Evolutionary conservation across 1,140 invertebrate genomes (phyloP).

Genomic region (Pectinophora gossypiella): DNA sequence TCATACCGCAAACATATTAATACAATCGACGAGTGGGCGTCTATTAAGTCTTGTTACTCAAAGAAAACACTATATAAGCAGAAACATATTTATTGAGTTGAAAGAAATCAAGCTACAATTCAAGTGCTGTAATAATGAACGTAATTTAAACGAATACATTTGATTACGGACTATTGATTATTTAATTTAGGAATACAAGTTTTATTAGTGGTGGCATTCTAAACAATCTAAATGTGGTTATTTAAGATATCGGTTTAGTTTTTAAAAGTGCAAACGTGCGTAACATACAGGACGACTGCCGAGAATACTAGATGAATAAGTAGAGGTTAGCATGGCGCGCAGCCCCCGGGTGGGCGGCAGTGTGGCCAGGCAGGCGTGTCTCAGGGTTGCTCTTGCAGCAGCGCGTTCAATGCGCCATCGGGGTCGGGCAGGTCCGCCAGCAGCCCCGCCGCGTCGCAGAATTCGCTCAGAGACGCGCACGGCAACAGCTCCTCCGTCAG

Average conservation of each 20-base stretch:
- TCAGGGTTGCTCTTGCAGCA: conserved; percentile 48
- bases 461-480: conserved; percentile 92
- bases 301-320: too few species aligned
- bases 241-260: too few species aligned
- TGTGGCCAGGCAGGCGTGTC: not conserved
- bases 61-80: conserved; percentile 15
- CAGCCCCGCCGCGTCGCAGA: conserved; percentile 89
- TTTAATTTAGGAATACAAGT: too few species aligned
- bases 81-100: conserved; percentile 34
- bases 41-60: not conserved
- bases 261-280: too few species aligned
- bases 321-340: not conserved
- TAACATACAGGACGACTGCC: too few species aligned
- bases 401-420: conserved; percentile 43
- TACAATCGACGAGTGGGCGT: too few species aligned
- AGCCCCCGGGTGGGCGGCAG: not conserved
- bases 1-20: too few species aligned
- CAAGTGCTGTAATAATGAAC: conserved; percentile 9
- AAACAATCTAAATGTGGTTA: too few species aligned
- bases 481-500: conserved; percentile 94
- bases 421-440: conserved; percentile 53
- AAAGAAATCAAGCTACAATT: conserved; percentile 25
- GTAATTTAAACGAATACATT: not conserved
- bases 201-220: too few species aligned
- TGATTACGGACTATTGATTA: not conserved